phyloP scores from a whole-genome alignment of 2,888 invertebrate species.

The Trilocha varians region DNA sequence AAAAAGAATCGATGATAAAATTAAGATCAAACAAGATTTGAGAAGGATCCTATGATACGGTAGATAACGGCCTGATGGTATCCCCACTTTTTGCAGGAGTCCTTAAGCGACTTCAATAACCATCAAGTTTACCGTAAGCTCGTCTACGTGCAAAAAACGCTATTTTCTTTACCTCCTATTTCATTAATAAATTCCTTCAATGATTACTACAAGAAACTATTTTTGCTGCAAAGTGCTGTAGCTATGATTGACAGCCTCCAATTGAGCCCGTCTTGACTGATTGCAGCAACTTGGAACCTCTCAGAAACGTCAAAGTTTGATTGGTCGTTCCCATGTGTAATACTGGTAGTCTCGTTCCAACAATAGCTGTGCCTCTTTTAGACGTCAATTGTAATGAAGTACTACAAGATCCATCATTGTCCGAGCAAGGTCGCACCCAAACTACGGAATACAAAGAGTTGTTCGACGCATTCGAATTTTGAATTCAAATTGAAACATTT shows the following conservation, averaged over 20 bases:
- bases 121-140: too few relatives aligned
- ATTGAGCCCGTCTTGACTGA: conserved; percentile 47
- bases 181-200: too few relatives aligned
- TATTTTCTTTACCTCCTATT: too few relatives aligned
- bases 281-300: conserved; percentile 45
- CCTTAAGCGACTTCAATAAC: too few relatives aligned
- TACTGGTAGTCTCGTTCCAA: conserved; percentile 57
- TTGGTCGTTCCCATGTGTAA: conserved; percentile 73
- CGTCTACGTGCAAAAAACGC: too few relatives aligned
- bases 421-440: conserved; percentile 40
- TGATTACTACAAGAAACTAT: too few relatives aligned
- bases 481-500: conserved; percentile 12
- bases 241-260: conserved; percentile 58
- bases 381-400: conserved; percentile 28
- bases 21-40: too few relatives aligned
- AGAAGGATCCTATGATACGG: too few relatives aligned
- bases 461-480: conserved; percentile 16
- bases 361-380: conserved; percentile 33
- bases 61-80: too few relatives aligned
- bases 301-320: conserved; percentile 65
- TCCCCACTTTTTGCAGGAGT: too few relatives aligned
- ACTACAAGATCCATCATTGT: conserved; percentile 52
- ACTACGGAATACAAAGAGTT: conserved; percentile 42
- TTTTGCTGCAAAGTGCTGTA: background rate
- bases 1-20: too few relatives aligned